These are phyloP conservation scores for Muschampia plurimacula DNA, from an alignment of 2,888 invertebrate genomes.

Conservation along the genomic window DNA sequence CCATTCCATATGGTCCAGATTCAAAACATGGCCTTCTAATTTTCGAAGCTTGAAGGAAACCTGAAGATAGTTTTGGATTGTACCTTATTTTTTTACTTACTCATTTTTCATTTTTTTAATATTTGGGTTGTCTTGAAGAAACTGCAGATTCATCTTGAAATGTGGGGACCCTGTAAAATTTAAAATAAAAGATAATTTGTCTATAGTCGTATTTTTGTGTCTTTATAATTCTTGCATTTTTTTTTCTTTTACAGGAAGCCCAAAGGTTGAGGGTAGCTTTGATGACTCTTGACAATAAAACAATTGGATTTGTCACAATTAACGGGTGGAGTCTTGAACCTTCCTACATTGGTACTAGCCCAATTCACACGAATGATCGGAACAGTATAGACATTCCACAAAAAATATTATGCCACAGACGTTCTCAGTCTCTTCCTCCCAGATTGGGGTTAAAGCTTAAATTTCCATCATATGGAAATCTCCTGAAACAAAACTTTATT, in stretches of 20 bases:
- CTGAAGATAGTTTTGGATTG: no score
- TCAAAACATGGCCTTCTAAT: no score
- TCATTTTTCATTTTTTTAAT: no score
- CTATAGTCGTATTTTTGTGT: neutral
- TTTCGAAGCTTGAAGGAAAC: no score
- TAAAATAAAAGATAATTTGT: no score
- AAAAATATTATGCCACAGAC: constrained; percentile 78
- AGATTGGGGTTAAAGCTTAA: constrained; percentile 92
- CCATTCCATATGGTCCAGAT: no score
- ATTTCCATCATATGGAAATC: constrained; percentile 91
- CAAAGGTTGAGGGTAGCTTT: constrained; percentile 87
- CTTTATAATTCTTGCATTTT: no score
- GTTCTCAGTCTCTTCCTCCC: constrained; percentile 94
- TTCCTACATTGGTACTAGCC: constrained; percentile 89
- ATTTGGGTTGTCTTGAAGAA: no score
- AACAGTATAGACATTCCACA: constrained; percentile 73
- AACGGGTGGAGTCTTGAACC: constrained; percentile 95
- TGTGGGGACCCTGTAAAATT: no score
- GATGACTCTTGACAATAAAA: constrained; percentile 87
- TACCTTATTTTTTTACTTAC: no score
- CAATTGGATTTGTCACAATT: constrained; percentile 93
- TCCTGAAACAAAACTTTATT: constrained; percentile 89
- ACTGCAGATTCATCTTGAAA: no score
- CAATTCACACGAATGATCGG: constrained; percentile 86
- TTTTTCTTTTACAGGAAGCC: constrained; percentile 66